Conservation (phyloP, 2,797 vertebrate species). For the Basileuterus tristriatus region DNA sequence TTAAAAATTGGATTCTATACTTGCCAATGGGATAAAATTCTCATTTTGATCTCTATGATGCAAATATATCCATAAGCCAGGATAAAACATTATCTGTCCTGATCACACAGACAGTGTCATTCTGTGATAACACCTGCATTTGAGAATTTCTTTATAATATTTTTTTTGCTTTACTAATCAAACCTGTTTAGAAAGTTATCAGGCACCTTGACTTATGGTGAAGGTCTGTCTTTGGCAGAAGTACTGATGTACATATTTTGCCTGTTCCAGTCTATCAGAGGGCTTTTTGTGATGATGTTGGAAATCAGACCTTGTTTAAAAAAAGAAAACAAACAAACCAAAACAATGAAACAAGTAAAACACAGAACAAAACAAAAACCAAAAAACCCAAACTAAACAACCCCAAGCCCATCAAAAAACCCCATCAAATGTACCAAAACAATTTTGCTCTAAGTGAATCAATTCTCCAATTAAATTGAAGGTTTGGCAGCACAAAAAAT, state of each 20-base stretch:
- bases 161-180: conserved; percentile 46
- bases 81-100: conserved; percentile 45
- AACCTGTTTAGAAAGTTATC: conserved; percentile 43
- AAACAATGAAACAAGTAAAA: background rate
- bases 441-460: background rate
- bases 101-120: conserved; percentile 26
- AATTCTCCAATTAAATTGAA: background rate
- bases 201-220: conserved; percentile 56
- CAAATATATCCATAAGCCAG: conserved; percentile 54
- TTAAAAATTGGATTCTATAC: conserved; percentile 35
- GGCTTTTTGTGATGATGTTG: background rate
- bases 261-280: background rate
- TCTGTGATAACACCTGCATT: conserved; percentile 37
- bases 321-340: background rate
- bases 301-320: background rate
- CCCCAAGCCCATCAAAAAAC: background rate
- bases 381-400: background rate
- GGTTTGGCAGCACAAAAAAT: background rate
- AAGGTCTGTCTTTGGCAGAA: conserved; percentile 35
- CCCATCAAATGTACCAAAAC: background rate
- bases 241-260: background rate
- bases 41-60: conserved; percentile 59
- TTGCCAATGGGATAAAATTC: conserved; percentile 60
- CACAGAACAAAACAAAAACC: background rate
- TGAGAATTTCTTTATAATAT: background rate